These are phyloP conservation scores for Acrocephalus arundinaceus DNA, from an alignment of 2,113 vertebrate genomes.

Conservation along the genomic window DNA sequence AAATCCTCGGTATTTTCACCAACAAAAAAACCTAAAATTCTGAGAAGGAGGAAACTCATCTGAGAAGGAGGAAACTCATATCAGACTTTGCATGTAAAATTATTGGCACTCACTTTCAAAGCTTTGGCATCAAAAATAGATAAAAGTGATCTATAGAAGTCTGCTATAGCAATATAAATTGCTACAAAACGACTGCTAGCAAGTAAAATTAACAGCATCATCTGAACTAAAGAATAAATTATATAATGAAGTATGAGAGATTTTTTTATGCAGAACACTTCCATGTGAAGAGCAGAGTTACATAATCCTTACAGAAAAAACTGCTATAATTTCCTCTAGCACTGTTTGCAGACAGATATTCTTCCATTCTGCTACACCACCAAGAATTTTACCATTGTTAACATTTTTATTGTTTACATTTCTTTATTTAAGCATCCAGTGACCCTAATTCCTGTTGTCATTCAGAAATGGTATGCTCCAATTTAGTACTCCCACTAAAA, in stretches of 20 bases:
- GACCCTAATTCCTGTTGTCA: neutral
- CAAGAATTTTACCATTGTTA: neutral
- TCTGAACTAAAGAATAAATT: conserved; percentile 27
- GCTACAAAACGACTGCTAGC: neutral
- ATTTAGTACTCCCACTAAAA: neutral
- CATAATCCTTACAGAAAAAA: neutral
- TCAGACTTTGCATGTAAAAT: neutral
- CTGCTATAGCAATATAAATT: neutral
- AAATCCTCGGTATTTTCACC: neutral
- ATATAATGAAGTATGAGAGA: neutral
- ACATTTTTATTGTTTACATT: neutral
- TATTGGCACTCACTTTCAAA: neutral
- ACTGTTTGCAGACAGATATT: neutral
- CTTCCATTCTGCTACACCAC: neutral
- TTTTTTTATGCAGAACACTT: neutral
- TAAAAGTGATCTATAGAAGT: neutral
- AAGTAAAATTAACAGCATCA: conserved; percentile 44
- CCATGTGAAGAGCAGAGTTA: neutral
- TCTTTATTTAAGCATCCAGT: neutral
- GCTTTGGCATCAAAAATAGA: neutral
- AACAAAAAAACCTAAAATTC: neutral
- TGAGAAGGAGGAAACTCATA: neutral
- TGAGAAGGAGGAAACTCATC: neutral
- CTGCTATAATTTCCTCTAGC: neutral
- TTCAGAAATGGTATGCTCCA: neutral